Percentiles rank a stretch among this genome's conserved stretches.
Evolutionary conservation across 2,797 vertebrate genomes (phyloP).

Genomic region (Monodelphis domestica): DNA sequence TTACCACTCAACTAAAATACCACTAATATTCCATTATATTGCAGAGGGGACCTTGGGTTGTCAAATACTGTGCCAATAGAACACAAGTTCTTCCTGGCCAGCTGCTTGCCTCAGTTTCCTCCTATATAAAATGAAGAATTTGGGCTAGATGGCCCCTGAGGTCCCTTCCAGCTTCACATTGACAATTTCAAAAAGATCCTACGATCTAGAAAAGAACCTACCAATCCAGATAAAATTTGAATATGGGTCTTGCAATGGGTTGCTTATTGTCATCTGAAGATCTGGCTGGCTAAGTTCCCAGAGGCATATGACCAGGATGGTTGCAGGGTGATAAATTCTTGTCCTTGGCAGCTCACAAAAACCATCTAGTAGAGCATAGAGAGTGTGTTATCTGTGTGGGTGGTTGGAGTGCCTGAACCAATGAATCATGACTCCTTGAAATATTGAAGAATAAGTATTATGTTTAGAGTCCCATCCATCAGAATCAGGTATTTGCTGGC

Average conservation of each 20-base stretch:
- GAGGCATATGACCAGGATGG: not conserved
- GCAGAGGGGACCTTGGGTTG: not conserved
- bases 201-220: not conserved
- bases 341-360: not conserved
- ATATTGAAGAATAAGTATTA: not conserved
- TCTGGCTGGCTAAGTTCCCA: not conserved
- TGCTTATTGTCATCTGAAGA: not conserved
- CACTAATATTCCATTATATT: not conserved
- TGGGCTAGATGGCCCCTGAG: not conserved
- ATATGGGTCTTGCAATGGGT: not conserved
- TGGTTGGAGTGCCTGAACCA: not conserved
- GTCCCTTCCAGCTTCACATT: not conserved
- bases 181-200: too few species aligned
- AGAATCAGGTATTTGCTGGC: not conserved
- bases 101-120: not conserved
- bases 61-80: not conserved
- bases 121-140: not conserved
- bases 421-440: not conserved
- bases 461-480: not conserved
- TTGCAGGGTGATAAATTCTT: not conserved
- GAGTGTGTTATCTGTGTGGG: not conserved
- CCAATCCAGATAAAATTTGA: not conserved
- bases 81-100: not conserved
- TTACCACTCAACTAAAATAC: not conserved
- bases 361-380: not conserved